Evolutionary conservation across 2,888 invertebrate species (phyloP).

Genomic region (Sesia apiformis): DNA sequence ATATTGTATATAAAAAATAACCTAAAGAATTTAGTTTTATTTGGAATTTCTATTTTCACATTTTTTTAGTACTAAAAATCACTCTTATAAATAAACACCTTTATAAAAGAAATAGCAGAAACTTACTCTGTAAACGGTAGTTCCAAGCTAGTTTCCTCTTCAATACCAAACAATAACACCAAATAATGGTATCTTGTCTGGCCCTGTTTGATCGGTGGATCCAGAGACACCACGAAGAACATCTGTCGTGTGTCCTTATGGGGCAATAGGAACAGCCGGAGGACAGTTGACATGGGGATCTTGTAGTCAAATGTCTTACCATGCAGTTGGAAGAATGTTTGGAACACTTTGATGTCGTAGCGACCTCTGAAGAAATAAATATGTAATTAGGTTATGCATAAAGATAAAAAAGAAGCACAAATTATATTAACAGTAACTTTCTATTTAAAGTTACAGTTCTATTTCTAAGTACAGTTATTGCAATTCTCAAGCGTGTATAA

Average conservation of each 20-base stretch:
- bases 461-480: too few species aligned
- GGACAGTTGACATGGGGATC: constrained; percentile 97
- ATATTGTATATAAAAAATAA: neutral
- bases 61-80: too few species aligned
- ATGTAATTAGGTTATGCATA: too few species aligned
- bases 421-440: too few species aligned
- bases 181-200: constrained; percentile 98
- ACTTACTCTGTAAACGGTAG: constrained; percentile 92
- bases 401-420: too few species aligned
- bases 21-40: neutral
- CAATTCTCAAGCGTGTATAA: too few species aligned
- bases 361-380: constrained; percentile 78
- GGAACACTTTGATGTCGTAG: constrained; percentile 96
- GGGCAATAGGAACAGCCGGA: constrained; percentile 94
- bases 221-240: constrained; percentile 97
- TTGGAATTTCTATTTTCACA: neutral
- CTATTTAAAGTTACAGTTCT: too few species aligned
- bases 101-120: neutral
- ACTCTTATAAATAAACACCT: constrained; percentile 3
- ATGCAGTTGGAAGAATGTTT: constrained; percentile 78
- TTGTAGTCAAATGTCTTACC: constrained; percentile 99
- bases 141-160: constrained; percentile 94
- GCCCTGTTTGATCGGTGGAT: constrained; percentile 99
- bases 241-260: constrained; percentile 98
- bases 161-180: constrained; percentile 94